Base-by-base conservation (phyloP, 2,888 invertebrate genomes). In the Petrolisthes manimaculis region DNA sequence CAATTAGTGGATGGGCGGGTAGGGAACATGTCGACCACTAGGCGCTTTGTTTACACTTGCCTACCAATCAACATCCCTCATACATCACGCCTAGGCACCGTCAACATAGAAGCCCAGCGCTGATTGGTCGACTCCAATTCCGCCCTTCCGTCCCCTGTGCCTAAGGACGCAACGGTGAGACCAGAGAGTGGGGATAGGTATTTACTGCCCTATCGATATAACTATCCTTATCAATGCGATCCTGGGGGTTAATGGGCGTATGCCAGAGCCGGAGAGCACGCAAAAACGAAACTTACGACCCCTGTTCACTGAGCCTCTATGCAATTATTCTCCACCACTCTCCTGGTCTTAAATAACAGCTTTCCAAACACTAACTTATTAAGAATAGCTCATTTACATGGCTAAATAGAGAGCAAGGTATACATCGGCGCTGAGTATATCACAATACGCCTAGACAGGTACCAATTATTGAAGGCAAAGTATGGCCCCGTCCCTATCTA, bases 1-100 rank as follows among this genome's bases (percentile, higher is more conserved):
- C 89, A 88, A 89, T 89, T 89, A 89, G 89, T 88, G 84, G 82
- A 89, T 83, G 89, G 89, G 89, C 89, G 89, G 87, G 87, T 85
- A 83, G 83, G 89, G 74, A 84, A 89, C 84, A 88, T 89, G 89
- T 87, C 87, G 89, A 85, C 87, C 89, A 89, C 87, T 89, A 87
- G 87, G 87, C 89, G 86, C 87, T 87, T 89, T 89, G 89, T 89
- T 89, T 89, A 89, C 89, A 89, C 89, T 89, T 89, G 89, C 89
- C 89, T 89, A 89, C 89, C 89, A 89, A 89, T 89, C 89, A 89
- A 87, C 89, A 87, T 89, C 87, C 89, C 87, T 89, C 89, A 89
- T 89, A 89, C 89, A 89, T 89, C 89, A 89, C 89, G 87, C 78
- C 84, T 82, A 74, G 87, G 80, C 82, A 81, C 88, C 75, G 74